These are phyloP conservation scores for Notothenia coriiceps DNA, from an alignment of 2,113 vertebrate species.

Conservation along the genomic window DNA sequence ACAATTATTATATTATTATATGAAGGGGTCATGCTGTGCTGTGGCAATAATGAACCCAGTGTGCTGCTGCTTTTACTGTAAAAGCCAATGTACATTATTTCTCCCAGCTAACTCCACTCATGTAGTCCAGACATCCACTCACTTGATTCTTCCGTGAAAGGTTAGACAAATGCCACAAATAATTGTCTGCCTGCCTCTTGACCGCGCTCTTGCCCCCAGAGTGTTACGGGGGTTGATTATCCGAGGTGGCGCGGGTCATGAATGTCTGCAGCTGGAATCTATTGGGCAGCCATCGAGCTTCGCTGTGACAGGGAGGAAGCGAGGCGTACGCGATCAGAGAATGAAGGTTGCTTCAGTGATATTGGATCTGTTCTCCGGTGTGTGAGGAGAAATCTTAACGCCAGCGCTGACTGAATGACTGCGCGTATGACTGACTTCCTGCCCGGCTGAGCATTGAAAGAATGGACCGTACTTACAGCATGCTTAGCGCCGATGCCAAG, in stretches of 20 bases:
- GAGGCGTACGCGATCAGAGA: slow-evolving; percentile 19
- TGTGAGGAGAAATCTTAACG: slow-evolving; percentile 42
- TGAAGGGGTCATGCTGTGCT: neutral
- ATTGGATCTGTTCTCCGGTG: slow-evolving; percentile 22
- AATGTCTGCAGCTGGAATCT: slow-evolving; percentile 25
- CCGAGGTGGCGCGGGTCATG: slow-evolving; percentile 39
- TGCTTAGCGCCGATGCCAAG: slow-evolving; percentile 36
- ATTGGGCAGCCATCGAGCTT: slow-evolving; percentile 8
- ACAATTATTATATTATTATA: no score
- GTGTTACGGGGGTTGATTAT: slow-evolving; percentile 48
- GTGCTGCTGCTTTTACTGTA: neutral
- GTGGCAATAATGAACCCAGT: neutral
- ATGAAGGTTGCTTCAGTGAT: slow-evolving; percentile 15
- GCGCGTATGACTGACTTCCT: slow-evolving; percentile 43
- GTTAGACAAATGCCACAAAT: slow-evolving; percentile 77
- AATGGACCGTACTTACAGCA: slow-evolving; percentile 37
- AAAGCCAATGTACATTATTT: neutral
- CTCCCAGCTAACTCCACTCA: slow-evolving; percentile 24
- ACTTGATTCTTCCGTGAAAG: slow-evolving; percentile 60
- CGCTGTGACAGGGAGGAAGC: slow-evolving; percentile 26
- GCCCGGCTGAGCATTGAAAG: slow-evolving; percentile 25
- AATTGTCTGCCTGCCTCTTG: slow-evolving; percentile 57
- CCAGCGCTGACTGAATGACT: slow-evolving; percentile 14
- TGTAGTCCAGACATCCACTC: slow-evolving; percentile 23
- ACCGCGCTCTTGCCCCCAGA: slow-evolving; percentile 3